phyloP scores from a whole-genome alignment of 2,888 invertebrate species.

The Drosophila mimica region DNA sequence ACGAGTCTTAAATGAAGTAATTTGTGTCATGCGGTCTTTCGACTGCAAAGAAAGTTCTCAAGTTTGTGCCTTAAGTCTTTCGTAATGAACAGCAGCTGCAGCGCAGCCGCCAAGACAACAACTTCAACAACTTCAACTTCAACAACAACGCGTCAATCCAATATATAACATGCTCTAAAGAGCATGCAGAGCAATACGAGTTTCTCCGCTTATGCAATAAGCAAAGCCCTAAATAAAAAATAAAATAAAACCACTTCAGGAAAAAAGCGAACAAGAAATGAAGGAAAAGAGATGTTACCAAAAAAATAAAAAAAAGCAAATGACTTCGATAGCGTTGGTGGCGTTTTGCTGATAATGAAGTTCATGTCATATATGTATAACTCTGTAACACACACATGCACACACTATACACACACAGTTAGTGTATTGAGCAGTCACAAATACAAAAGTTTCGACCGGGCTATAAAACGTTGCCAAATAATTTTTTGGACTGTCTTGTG shows the following conservation, averaged over 20 bases:
- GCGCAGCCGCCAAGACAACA: slow-evolving; percentile 3
- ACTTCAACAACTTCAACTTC: slow-evolving; percentile 15
- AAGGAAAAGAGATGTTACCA: slow-evolving; percentile 71
- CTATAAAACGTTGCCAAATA: slow-evolving; percentile 79
- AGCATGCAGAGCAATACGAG: slow-evolving; percentile 70
- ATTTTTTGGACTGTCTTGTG: slow-evolving; percentile 62
- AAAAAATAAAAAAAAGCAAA: slow-evolving; percentile 38
- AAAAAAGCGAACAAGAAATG: slow-evolving; percentile 46
- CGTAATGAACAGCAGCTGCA: slow-evolving; percentile 32
- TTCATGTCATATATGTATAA: slow-evolving; percentile 63
- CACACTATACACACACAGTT: slow-evolving; percentile 5
- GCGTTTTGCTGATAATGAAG: slow-evolving; percentile 71
- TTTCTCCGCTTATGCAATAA: slow-evolving; percentile 81
- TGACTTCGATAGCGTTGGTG: slow-evolving; percentile 57
- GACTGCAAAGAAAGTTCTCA: slow-evolving; percentile 71
- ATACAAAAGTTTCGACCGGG: slow-evolving; percentile 57
- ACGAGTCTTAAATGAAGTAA: slow-evolving; percentile 55
- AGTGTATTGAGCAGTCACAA: slow-evolving; percentile 55
- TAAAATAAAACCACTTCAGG: slow-evolving; percentile 66
- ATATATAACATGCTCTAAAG: slow-evolving; percentile 72
- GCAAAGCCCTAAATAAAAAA: slow-evolving; percentile 75
- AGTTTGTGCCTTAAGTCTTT: slow-evolving; percentile 72
- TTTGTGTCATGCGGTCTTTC: slow-evolving; percentile 46
- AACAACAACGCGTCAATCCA: slow-evolving; percentile 30
- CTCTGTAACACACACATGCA: slow-evolving; percentile 18